phyloP scores from a whole-genome alignment of 2,113 vertebrate species.

The Aramus guarauna region DNA sequence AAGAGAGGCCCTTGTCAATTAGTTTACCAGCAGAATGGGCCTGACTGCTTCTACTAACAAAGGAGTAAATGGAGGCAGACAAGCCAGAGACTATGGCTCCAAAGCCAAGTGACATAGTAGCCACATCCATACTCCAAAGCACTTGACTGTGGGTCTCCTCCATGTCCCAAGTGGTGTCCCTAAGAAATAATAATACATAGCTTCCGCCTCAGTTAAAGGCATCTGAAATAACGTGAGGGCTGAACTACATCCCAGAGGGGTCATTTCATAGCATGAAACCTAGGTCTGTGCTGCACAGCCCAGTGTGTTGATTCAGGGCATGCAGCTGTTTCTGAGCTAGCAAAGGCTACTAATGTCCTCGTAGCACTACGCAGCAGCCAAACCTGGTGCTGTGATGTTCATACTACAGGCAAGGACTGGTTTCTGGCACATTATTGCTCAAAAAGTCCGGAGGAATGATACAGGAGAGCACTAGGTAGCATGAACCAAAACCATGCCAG shows the following conservation, averaged over 20 bases:
- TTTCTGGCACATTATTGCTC: neutral
- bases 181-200: neutral
- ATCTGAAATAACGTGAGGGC: neutral
- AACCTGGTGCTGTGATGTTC: neutral
- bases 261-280: neutral
- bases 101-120: neutral
- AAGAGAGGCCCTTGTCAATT: neutral
- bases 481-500: neutral
- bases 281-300: neutral
- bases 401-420: neutral
- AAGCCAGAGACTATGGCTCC: neutral
- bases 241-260: neutral
- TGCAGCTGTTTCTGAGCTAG: neutral
- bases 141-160: neutral
- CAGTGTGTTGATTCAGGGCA: rapidly evolving
- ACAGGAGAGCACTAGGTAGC: neutral
- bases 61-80: neutral
- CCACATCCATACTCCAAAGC: neutral
- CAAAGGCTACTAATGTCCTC: neutral
- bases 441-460: neutral
- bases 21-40: neutral
- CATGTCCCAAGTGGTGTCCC: neutral
- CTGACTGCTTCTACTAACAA: neutral
- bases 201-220: neutral
- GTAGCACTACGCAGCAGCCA: neutral